Evolutionary conservation across 2,888 invertebrate genomes (phyloP).

Genomic region (Perizoma affinitatum): DNA sequence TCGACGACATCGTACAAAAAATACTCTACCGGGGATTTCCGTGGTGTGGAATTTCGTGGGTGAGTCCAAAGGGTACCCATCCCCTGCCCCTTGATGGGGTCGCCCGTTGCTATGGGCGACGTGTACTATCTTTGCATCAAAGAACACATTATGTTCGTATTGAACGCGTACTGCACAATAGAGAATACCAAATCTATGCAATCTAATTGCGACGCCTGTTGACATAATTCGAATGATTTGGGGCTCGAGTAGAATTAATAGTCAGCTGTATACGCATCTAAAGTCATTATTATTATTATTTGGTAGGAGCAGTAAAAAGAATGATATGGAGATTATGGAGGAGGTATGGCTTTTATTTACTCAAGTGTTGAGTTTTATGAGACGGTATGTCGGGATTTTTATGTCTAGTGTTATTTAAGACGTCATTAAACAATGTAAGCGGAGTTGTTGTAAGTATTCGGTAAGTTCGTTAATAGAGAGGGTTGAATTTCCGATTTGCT

Average conservation of each 20-base stretch:
- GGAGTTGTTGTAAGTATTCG: conserved; percentile 47
- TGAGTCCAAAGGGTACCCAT: conserved; percentile 61
- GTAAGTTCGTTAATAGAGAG: conserved; percentile 6
- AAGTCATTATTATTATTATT: conserved; percentile 39
- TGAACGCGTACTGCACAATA: conserved; percentile 53
- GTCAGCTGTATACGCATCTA: conserved; percentile 52
- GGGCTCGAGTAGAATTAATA: conserved; percentile 63
- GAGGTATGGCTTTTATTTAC: conserved; percentile 52
- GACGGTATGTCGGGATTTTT: conserved; percentile 59
- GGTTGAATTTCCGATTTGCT: conserved; percentile 17
- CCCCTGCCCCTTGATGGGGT: conserved; percentile 63
- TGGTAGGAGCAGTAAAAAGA: conserved; percentile 46
- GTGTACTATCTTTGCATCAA: conserved; percentile 67
- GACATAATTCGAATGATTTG: conserved; percentile 68
- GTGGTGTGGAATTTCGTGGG: conserved; percentile 66
- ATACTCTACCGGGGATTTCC: conserved; percentile 74
- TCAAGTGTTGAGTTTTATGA: conserved; percentile 66
- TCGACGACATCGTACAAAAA: conserved; percentile 50
- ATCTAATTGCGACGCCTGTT: conserved; percentile 64
- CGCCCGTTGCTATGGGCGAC: conserved; percentile 68
- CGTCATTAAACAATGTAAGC: conserved; percentile 60
- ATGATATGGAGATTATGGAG: conserved; percentile 45
- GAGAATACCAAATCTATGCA: conserved; percentile 59
- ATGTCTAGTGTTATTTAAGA: conserved; percentile 60
- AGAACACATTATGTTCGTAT: conserved; percentile 54